Conservation (phyloP, 1,140 invertebrate genomes). For the Alviniconcha marisindica region DNA sequence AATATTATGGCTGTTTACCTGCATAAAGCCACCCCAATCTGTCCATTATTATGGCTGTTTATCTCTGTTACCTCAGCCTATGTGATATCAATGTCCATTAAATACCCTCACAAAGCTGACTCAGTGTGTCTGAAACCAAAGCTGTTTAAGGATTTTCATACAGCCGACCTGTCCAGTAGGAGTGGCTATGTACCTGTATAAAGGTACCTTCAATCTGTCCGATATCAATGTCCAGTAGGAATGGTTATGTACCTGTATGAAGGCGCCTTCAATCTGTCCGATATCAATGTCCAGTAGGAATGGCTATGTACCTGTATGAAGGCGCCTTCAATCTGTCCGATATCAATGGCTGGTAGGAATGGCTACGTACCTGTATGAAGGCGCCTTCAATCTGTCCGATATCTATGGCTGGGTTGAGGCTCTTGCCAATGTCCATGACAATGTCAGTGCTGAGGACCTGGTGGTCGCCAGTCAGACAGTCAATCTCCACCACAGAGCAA, state of each 20-base stretch:
- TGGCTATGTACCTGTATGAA: too few relatives aligned
- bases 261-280: slow-evolving; percentile 60
- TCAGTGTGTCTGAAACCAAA: background rate
- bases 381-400: slow-evolving; percentile 61
- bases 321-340: slow-evolving; percentile 61
- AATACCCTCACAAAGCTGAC: too few relatives aligned
- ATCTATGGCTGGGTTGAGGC: slow-evolving; percentile 67
- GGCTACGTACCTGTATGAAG: slow-evolving; percentile 69
- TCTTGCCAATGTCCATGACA: slow-evolving; percentile 69
- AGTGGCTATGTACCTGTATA: too few relatives aligned
- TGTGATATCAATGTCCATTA: background rate
- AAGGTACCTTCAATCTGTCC: too few relatives aligned
- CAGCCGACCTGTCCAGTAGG: too few relatives aligned
- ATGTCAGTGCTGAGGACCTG: slow-evolving; percentile 65
- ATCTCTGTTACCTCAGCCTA: too few relatives aligned
- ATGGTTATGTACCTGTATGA: too few relatives aligned
- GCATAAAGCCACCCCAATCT: too few relatives aligned
- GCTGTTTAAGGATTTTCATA: too few relatives aligned
- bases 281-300: slow-evolving; percentile 66
- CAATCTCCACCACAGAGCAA: slow-evolving; percentile 77
- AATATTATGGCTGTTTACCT: too few relatives aligned
- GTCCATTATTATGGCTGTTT: too few relatives aligned
- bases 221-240: too few relatives aligned
- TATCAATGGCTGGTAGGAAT: slow-evolving; percentile 66
- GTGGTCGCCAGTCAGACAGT: slow-evolving; percentile 79